These are phyloP conservation scores for Anoplolepis gracilipes DNA, from an alignment of 1,140 invertebrate species.

Conservation along the genomic window DNA sequence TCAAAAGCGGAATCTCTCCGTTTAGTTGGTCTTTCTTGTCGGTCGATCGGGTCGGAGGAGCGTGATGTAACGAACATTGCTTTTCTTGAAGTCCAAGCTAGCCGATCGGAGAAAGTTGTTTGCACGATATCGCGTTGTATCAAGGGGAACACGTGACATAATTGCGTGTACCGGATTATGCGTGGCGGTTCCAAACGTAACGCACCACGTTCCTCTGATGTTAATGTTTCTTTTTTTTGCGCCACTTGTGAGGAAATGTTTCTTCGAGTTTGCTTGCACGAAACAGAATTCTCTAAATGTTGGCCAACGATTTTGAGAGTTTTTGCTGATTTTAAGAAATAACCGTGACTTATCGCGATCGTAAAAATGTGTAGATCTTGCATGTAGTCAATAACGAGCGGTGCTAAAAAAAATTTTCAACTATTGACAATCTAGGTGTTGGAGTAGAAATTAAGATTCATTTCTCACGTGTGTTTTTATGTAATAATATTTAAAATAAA, in stretches of 20 bases:
- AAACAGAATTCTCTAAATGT: slow-evolving; percentile 23
- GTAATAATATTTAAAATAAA: not conserved
- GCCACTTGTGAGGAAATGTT: slow-evolving; percentile 31
- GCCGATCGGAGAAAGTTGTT: slow-evolving; percentile 75
- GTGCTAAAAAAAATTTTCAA: not conserved
- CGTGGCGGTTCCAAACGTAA: slow-evolving; percentile 55
- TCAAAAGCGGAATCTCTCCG: slow-evolving; percentile 3
- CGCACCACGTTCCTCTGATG: slow-evolving; percentile 37
- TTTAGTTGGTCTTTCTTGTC: slow-evolving; percentile 45
- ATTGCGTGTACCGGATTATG: slow-evolving; percentile 76
- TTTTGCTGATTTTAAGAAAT: not conserved
- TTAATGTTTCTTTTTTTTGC: slow-evolving; percentile 42
- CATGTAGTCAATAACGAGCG: not conserved
- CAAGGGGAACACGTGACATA: slow-evolving; percentile 80
- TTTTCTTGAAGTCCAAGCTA: slow-evolving; percentile 67
- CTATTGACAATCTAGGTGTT: not conserved
- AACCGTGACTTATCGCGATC: not conserved
- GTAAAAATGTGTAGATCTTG: slow-evolving; percentile 11
- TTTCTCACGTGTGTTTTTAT: not conserved
- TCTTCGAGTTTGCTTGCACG: not conserved
- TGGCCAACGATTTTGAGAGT: not conserved
- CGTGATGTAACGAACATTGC: slow-evolving; percentile 70
- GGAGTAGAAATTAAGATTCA: not conserved
- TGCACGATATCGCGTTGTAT: slow-evolving; percentile 56
- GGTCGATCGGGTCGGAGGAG: slow-evolving; percentile 19